Base-by-base conservation (phyloP, 2,888 invertebrate species). In the Apamea epomidion region DNA sequence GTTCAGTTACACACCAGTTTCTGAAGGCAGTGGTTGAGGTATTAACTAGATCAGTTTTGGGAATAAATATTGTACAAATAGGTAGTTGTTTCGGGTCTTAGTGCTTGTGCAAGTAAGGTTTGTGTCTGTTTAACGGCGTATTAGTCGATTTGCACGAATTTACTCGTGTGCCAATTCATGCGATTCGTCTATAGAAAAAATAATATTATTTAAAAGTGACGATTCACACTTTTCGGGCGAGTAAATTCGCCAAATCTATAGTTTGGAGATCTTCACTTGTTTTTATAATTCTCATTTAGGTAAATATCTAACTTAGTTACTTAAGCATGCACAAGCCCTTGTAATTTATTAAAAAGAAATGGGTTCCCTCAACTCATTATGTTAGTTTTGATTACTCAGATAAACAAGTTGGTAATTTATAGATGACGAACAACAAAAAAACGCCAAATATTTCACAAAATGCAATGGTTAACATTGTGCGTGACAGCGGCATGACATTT, bases 401-500 rank as follows among this genome's bases (percentile, higher is more conserved):
- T 16, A n/a, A 29, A 21, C 6, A 37, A n/a, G 58, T 25, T 14
- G 14, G 21, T 21, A 37, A 42, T 76, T 16, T 51, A 42, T 18
- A 18, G 5, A 58, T 58, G 2, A 25, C 18, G 12, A 25, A 29
- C 18, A 37, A 21, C 14, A 78, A 42, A 54, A 76, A 0, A 42
- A n/a, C 14, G 29, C 18, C 5, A 58, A 48, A 76, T 25, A 12
- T 51, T 25, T 10, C 32, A 74, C 51, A 74, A 62, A 18, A 74
- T 51, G 32, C 42, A 71, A 48, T 62, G 60, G 67, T 75, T 42
- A 51, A 8, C 74, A 60, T 68, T 51, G 64, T 62, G 68, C 65
- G 64, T 78, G 48, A 67, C 64, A 75, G 58, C 60, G 25, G 37
- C 62, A 48, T 78, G 84, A 69, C 84, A 75, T 60, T 67, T 65